phyloP scores from a whole-genome alignment of 2,113 vertebrate species.

The Ceyx margarethae region DNA sequence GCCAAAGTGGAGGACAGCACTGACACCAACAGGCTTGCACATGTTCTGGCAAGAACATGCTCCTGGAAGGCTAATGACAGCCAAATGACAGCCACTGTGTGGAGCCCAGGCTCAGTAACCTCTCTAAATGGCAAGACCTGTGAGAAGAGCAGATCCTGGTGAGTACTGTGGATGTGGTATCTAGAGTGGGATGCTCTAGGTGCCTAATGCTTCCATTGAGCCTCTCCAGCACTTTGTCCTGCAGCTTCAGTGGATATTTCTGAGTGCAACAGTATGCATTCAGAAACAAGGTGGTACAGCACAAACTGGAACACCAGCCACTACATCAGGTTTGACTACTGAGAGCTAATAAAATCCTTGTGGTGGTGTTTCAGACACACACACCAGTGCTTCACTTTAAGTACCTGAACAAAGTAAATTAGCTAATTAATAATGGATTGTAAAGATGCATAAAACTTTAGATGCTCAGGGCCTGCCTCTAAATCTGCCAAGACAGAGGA shows the following conservation, averaged over 20 bases:
- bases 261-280: neutral
- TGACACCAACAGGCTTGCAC: accelerated
- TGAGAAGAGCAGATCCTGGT: neutral
- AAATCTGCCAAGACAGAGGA: neutral
- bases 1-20: accelerated
- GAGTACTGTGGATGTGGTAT: accelerated
- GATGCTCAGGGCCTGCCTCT: neutral
- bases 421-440: neutral
- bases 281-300: neutral
- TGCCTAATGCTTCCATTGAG: accelerated
- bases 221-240: neutral
- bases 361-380: neutral
- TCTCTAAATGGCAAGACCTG: neutral
- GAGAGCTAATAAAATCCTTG: neutral
- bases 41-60: neutral
- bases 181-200: neutral
- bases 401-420: neutral
- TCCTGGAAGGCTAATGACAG: neutral
- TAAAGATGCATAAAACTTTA: neutral
- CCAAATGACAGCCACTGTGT: accelerated
- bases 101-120: neutral
- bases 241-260: neutral
- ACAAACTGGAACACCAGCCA: neutral
- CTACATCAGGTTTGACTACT: neutral
- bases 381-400: neutral